Percentiles rank a stretch among this genome's conserved stretches.
Evolutionary conservation across 2,888 invertebrate genomes (phyloP).

Genomic region (Ariolimax columbianus): DNA sequence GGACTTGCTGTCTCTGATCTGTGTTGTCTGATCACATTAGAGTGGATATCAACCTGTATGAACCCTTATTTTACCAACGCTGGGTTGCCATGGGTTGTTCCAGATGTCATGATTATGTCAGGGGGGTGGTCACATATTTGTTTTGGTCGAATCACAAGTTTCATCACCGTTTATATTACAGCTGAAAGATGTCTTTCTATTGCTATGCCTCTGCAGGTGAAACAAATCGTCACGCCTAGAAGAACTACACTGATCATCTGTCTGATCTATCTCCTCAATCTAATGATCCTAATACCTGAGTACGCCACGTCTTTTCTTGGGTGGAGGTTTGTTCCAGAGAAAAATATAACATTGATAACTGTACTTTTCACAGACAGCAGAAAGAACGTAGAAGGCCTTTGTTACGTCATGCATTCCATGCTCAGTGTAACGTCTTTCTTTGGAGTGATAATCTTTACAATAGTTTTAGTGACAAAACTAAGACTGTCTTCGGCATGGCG

Average conservation of each 20-base stretch:
- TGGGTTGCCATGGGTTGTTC: background rate
- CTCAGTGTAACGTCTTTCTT: background rate
- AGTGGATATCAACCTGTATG: background rate
- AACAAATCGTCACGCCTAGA: background rate
- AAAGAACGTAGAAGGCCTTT: background rate
- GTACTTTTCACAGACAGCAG: background rate
- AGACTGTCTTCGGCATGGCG: background rate
- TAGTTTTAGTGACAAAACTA: background rate
- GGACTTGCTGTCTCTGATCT: conserved; percentile 4
- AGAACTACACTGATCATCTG: background rate
- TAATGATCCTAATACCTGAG: background rate
- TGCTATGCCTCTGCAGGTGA: conserved; percentile 1
- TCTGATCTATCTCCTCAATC: background rate
- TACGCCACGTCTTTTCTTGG: background rate
- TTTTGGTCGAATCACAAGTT: conserved; percentile 8
- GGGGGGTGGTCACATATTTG: conserved; percentile 13
- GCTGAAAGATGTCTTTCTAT: background rate
- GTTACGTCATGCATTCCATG: background rate
- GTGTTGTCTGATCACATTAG: background rate
- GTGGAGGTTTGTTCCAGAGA: background rate
- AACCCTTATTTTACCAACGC: background rate
- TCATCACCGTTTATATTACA: conserved; percentile 15
- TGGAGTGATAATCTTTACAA: background rate
- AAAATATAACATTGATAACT: background rate
- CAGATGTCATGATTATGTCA: background rate